Conservation (phyloP, 2,797 vertebrate species). For the Falco cherrug region DNA sequence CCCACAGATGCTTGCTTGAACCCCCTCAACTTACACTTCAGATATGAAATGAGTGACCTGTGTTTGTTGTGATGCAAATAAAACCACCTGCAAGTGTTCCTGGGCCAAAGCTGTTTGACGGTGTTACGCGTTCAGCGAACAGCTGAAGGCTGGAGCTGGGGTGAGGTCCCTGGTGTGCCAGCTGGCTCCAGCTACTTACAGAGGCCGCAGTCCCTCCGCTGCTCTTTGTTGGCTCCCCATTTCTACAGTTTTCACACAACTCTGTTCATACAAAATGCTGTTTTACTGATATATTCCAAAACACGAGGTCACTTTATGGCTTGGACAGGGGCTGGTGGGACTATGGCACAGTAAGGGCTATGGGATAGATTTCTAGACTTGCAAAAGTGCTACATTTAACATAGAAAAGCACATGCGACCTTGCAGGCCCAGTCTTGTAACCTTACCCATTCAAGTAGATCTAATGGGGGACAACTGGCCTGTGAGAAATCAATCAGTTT, state of each 20-base stretch:
- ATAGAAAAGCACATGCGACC: not conserved
- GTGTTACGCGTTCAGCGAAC: not conserved
- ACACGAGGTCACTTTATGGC: not conserved
- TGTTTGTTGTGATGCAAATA: not conserved
- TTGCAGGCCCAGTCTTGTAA: not conserved
- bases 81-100: not conserved
- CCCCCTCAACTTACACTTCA: not conserved
- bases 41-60: not conserved
- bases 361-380: not conserved
- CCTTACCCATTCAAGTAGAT: not conserved
- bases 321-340: not conserved
- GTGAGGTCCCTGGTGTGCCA: not conserved
- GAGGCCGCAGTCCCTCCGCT: not conserved
- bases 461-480: not conserved
- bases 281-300: not conserved
- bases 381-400: not conserved
- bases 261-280: not conserved
- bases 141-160: not conserved
- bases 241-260: not conserved
- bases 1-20: not conserved
- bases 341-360: not conserved
- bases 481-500: not conserved
- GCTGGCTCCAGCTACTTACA: rapidly evolving
- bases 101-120: not conserved
- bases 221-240: not conserved